Base-by-base conservation (phyloP, 2,797 vertebrate genomes). In the Austrolebias charrua region DNA sequence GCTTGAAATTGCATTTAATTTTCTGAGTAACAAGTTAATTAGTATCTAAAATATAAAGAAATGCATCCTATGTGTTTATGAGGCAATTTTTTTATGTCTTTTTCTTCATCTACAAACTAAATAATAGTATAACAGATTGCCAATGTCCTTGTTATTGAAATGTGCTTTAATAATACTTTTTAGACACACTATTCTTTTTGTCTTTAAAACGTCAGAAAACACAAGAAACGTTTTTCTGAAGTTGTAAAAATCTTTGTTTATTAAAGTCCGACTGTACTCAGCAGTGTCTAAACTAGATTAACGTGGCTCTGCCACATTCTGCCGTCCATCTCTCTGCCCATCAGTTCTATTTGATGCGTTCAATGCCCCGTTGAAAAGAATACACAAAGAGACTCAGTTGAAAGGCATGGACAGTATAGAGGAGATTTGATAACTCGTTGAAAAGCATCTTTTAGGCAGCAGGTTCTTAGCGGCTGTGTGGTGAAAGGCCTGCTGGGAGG, bases 401-500 rank as follows among this genome's bases (percentile, higher is more conserved):
- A 90, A 92, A 90, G 86, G 85, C 86, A 85, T 55, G 89, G 89
- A 91, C 88, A 91, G 86, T 91, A 90, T 91, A 89, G 85, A 89
- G 78, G 87, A 91, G 88, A 91, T 92, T 90, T 91, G 87, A 91
- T 90, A 91, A 90, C 86, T 89, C 88, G 86, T 90, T 92, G 90
- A 91, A 91, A 90, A 90, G 89, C 88, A 90, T 89, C 88, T 90
- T 89, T 89, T 84, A 81, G 83, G 86, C 83, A 89, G 86, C 85
- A 90, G 86, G 84, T 89, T 90, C 88, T 89, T 87, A 90, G 85
- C 82, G 84, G 86, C 85, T 86, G 80, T 82, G 88, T 65, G 82
- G 85, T 91, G 90, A 91, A 91, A 90, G 88, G 89, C 90, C 86
- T 91, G 86, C 89, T 92, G 91, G 92, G 90, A 92, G 91, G 91